Conservation (phyloP, 2,113 vertebrate genomes). For the Aegypius monachus region DNA sequence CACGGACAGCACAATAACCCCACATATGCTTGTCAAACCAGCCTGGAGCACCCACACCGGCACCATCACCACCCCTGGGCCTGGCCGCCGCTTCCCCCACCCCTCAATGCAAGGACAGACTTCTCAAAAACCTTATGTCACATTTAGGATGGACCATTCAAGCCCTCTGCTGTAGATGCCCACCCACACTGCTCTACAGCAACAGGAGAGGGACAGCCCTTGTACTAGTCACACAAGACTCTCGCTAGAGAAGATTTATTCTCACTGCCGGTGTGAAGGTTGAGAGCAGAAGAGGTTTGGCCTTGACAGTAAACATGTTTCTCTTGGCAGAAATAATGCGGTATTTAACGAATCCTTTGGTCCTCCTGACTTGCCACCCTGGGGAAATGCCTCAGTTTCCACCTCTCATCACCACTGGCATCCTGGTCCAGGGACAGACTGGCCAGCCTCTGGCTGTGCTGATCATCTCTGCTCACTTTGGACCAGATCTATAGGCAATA, state of each 20-base stretch:
- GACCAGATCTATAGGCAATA: not conserved
- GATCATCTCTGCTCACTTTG: not conserved
- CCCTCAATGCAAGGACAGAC: not conserved
- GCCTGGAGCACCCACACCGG: not conserved
- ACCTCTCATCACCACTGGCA: not conserved
- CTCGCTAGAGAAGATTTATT: not conserved
- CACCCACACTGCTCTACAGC: not conserved
- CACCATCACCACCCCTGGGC: accelerated
- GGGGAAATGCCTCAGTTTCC: not conserved
- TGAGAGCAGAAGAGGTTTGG: accelerated
- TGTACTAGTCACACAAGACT: not conserved
- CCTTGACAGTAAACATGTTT: not conserved
- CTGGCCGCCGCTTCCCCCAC: not conserved
- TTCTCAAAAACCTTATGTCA: not conserved
- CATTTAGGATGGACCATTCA: not conserved
- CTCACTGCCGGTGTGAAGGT: accelerated
- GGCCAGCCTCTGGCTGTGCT: not conserved
- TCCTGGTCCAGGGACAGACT: not conserved
- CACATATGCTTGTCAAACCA: not conserved
- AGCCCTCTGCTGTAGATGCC: not conserved
- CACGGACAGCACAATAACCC: no score
- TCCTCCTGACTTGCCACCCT: not conserved
- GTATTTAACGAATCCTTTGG: not conserved
- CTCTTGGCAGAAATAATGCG: not conserved
- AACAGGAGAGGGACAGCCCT: not conserved